Base-by-base conservation (phyloP, 2,888 invertebrate species). In the Scaptomyza polygonia region DNA sequence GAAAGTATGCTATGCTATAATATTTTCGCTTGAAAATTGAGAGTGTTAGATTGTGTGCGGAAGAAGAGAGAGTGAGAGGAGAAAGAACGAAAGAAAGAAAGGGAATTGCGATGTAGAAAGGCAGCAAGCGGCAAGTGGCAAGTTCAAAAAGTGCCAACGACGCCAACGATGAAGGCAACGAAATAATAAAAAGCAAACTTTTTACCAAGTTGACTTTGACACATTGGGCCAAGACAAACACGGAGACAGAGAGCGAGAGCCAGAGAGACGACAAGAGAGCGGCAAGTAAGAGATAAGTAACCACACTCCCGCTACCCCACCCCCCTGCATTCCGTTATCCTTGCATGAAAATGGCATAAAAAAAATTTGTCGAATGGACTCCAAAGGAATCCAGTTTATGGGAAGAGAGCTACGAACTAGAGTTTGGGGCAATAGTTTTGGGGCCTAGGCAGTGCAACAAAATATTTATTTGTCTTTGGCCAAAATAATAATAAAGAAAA, bases 131-230 rank as follows among this genome's bases (percentile, higher is more conserved):
- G 51, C 67, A 47, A 40, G 47, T 1, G 70, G 75, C 70, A 70
- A 78, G 70, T 76, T 78, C 80, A 71, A 71, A 76, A 81, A 81
- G 70, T 81, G 82, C 82, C 79, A 79, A 72, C 72, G 61, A 72
- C 65, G 67, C 57, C 76, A 61, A 76, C 61, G 75, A 78, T 71
- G 78, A 74, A 59, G 73, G 71, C 77, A 74, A 66, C 83, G 79
- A 85, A 79, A 76, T 78, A 84, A 84, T 84, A 81, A 81, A 79
- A 81, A 82, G 74, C 74, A 62, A 86, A 86, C 80, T 82, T 86
- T 77, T 77, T 83, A 77, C 80, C 80, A 79, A 86, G 70, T 83
- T 82, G 81, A 86, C 81, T 86, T 82, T 82, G 82, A 82, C 82
- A 82, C 86, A 82, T 82, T 82, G 86, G 82, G 67, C 83, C 77